A percentile compares a stretch with the other conserved stretches of the same genome.
phyloP scores from a whole-genome alignment of 2,888 invertebrate species.

The Aphrophora alni region DNA sequence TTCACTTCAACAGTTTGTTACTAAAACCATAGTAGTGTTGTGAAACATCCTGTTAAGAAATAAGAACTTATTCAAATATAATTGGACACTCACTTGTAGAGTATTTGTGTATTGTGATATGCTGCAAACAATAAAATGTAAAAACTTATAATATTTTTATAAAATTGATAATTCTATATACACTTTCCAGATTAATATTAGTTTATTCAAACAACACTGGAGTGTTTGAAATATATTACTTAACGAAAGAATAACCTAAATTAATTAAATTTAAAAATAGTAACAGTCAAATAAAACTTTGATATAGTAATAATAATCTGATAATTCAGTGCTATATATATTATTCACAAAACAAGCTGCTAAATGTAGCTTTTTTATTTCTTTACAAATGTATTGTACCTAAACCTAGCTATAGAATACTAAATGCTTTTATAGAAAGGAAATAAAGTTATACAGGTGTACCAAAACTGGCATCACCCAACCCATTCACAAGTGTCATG shows the following conservation, averaged over 20 bases:
- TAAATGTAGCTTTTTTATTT: background rate
- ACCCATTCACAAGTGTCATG: constrained; percentile 59
- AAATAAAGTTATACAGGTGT: constrained; percentile 66
- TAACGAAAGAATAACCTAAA: background rate
- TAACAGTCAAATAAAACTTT: background rate
- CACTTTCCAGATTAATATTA: background rate
- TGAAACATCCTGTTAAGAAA: too few relatives aligned
- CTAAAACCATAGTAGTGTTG: too few relatives aligned
- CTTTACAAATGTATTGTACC: background rate
- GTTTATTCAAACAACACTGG: background rate
- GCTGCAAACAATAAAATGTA: too few relatives aligned
- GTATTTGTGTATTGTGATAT: too few relatives aligned
- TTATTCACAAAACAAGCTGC: background rate
- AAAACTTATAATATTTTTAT: background rate
- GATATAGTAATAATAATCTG: background rate
- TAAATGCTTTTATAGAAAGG: background rate
- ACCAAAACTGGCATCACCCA: constrained; percentile 72
- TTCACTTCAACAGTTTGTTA: too few relatives aligned
- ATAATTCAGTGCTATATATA: background rate
- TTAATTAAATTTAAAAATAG: background rate
- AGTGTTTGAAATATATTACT: background rate
- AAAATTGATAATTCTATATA: background rate
- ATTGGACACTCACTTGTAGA: too few relatives aligned
- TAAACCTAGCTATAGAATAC: background rate
- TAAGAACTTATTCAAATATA: too few relatives aligned